These are phyloP conservation scores for Lasioglossum calceatum DNA, from an alignment of 2,888 invertebrate species.

Conservation along the genomic window DNA sequence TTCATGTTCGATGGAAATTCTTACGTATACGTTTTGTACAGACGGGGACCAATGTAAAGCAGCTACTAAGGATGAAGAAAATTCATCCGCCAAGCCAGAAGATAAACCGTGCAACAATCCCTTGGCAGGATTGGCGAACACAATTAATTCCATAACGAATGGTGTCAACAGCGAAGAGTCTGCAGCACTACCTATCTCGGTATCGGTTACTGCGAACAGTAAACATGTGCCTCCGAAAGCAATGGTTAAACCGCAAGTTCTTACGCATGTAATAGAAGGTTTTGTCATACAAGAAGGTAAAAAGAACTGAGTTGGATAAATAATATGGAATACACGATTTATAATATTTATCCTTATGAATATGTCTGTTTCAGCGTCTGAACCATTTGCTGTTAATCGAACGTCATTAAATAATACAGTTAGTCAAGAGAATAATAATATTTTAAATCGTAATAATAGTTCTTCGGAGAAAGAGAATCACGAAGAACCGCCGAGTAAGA, in stretches of 20 bases:
- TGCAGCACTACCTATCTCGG: conserved; percentile 60
- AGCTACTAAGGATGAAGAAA: conserved; percentile 77
- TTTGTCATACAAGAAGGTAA: conserved; percentile 97
- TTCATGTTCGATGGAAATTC: neutral
- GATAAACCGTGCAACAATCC: conserved; percentile 83
- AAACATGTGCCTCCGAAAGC: conserved; percentile 90
- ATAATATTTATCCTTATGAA: conserved; percentile 10
- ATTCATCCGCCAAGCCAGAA: conserved; percentile 74
- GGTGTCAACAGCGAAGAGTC: conserved; percentile 78
- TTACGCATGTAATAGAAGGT: conserved; percentile 98
- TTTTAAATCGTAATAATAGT: conserved; percentile 76
- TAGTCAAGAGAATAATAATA: conserved; percentile 78
- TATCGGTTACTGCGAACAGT: conserved; percentile 74
- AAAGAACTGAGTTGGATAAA: neutral
- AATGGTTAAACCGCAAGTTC: conserved; percentile 97
- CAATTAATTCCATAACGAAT: conserved; percentile 82
- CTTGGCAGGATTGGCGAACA: conserved; percentile 81
- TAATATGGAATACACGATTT: neutral
- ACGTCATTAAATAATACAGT: conserved; percentile 85
- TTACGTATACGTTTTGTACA: conserved; percentile 36
- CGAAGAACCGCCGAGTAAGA: conserved; percentile 93
- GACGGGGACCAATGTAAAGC: conserved; percentile 74
- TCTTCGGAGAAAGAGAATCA: conserved; percentile 84
- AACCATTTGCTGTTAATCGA: conserved; percentile 93
- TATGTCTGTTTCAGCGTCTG: conserved; percentile 86